These are phyloP conservation scores for Bovichtus diacanthus DNA, from an alignment of 2,797 vertebrate species.

Conservation along the genomic window DNA sequence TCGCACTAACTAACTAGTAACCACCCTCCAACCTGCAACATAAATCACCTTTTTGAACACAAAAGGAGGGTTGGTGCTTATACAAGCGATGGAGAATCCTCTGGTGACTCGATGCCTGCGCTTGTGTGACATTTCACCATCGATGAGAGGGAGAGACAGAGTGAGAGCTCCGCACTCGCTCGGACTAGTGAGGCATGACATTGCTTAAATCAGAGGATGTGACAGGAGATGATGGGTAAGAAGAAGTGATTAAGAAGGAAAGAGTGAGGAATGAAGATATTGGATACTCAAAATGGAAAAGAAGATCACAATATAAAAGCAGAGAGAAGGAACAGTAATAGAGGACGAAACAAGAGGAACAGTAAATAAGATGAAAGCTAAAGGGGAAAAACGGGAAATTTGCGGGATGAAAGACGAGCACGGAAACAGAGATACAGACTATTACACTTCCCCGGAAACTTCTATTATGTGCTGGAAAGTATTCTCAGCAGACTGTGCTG, in stretches of 20 bases:
- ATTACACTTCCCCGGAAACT: conserved; percentile 49
- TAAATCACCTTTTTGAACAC: conserved; percentile 28
- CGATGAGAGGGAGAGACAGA: conserved; percentile 11
- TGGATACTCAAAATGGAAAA: background rate
- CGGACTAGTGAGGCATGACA: conserved; percentile 36
- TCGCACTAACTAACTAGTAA: conserved; percentile 5
- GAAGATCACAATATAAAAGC: conserved; percentile 10
- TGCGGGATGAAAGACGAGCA: conserved; percentile 59
- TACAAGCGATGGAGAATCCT: conserved; percentile 8
- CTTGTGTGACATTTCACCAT: conserved; percentile 56
- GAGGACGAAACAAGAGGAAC: too few species aligned
- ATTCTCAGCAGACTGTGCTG: conserved; percentile 26
- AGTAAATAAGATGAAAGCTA: conserved; percentile 29
- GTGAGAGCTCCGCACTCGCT: conserved; percentile 22
- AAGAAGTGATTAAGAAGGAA: conserved; percentile 19
- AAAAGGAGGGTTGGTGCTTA: conserved; percentile 30
- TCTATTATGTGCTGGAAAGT: conserved; percentile 54
- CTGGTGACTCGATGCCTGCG: conserved; percentile 39
- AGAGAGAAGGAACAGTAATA: background rate
- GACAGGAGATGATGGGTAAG: conserved; percentile 11
- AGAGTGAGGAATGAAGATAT: conserved; percentile 5
- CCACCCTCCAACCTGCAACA: conserved; percentile 4
- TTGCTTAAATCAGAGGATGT: conserved; percentile 34
- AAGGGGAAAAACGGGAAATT: conserved; percentile 44
- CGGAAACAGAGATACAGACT: conserved; percentile 49